Percentiles rank a stretch among this genome's conserved stretches.
Evolutionary conservation across 1,140 invertebrate species (phyloP).

Genomic region (Copidosoma floridanum): DNA sequence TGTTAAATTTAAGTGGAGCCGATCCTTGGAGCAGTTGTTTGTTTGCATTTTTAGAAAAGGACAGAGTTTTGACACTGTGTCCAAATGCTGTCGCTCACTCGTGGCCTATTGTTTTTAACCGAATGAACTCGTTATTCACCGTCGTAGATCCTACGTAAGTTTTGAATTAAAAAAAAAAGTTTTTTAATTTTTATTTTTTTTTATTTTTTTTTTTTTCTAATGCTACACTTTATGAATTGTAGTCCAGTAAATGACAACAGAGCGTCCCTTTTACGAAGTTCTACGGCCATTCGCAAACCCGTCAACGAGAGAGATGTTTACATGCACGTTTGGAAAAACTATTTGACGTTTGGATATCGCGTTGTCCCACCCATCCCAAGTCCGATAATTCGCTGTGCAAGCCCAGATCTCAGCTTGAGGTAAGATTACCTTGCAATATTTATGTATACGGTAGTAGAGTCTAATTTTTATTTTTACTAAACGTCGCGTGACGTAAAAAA

Average conservation of each 20-base stretch:
- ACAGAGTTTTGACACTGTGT: slow-evolving; percentile 75
- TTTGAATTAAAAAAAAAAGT: too few species aligned
- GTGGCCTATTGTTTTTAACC: slow-evolving; percentile 92
- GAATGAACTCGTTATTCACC: slow-evolving; percentile 85
- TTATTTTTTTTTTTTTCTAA: slow-evolving; percentile 10
- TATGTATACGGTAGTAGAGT: too few species aligned
- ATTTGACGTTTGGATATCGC: slow-evolving; percentile 90
- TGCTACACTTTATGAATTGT: slow-evolving; percentile 34
- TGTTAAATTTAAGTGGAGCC: slow-evolving; percentile 57
- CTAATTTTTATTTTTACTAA: too few species aligned
- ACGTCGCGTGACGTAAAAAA: too few species aligned
- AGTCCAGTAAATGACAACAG: slow-evolving; percentile 96
- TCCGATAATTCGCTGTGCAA: slow-evolving; percentile 82
- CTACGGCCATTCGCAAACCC: slow-evolving; percentile 77
- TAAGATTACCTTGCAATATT: too few species aligned
- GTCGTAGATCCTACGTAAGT: slow-evolving; percentile 94
- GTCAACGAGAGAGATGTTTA: slow-evolving; percentile 89
- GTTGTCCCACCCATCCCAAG: slow-evolving; percentile 83
- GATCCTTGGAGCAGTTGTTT: slow-evolving; percentile 90
- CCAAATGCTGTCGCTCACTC: slow-evolving; percentile 83
- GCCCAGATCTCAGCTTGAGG: slow-evolving; percentile 88
- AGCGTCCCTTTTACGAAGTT: slow-evolving; percentile 82
- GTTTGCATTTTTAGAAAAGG: slow-evolving; percentile 79
- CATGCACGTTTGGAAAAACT: slow-evolving; percentile 94
- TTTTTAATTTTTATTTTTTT: not conserved